phyloP scores from a whole-genome alignment of 2,113 vertebrate species.

The Rissa tridactyla region DNA sequence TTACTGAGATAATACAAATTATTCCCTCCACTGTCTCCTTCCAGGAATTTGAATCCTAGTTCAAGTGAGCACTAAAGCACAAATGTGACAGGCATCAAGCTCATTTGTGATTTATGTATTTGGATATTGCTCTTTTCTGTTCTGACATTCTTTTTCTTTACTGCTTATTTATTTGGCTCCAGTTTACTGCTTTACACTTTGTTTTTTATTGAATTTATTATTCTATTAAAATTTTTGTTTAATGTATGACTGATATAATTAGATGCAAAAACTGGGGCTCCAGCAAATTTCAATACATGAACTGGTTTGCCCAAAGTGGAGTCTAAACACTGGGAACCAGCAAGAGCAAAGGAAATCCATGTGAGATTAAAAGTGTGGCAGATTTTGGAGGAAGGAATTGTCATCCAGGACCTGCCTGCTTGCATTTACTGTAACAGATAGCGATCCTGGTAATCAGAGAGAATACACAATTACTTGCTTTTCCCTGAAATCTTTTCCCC shows the following conservation, averaged over 20 bases:
- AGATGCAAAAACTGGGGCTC: not conserved
- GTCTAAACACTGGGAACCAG: not conserved
- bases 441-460: not conserved
- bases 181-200: not conserved
- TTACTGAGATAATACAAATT: not conserved
- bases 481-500: not conserved
- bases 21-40: not conserved
- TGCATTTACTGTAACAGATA: not conserved
- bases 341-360: not conserved
- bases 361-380: not conserved
- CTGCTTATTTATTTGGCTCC: not conserved
- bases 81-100: not conserved
- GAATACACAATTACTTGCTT: not conserved
- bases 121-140: not conserved
- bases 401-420: not conserved
- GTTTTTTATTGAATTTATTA: not conserved
- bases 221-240: not conserved
- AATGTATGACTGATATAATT: not conserved
- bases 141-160: not conserved
- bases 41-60: not conserved
- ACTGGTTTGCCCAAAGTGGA: not conserved
- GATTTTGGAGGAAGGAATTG: not conserved
- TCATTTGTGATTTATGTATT: not conserved
- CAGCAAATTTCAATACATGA: not conserved
- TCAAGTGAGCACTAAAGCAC: not conserved